A percentile compares a stretch with the other conserved stretches of the same genome.
Evolutionary conservation across 1,140 invertebrate genomes (phyloP).

Genomic region (Lysiphlebus fabarum): DNA sequence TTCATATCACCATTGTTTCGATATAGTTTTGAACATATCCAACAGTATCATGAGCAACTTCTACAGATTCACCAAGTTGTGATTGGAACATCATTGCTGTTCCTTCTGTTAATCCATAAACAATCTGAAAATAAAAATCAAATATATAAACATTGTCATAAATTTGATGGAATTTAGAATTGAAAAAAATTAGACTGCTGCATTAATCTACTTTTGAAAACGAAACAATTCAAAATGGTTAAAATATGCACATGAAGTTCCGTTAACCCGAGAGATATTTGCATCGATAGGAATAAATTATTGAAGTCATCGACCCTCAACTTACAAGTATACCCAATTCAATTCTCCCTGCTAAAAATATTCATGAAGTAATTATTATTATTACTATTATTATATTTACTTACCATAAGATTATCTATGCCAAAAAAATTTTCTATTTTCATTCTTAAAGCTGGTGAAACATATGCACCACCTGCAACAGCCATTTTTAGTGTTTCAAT

Average conservation of each 20-base stretch:
- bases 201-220: slow-evolving; percentile 11
- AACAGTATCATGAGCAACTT: slow-evolving; percentile 70
- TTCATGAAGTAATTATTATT: slow-evolving; percentile 32
- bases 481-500: slow-evolving; percentile 59
- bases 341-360: neutral
- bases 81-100: slow-evolving; percentile 74
- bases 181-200: too few species aligned
- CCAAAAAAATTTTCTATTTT: slow-evolving; percentile 59
- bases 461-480: slow-evolving; percentile 72
- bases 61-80: slow-evolving; percentile 62
- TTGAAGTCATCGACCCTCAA: slow-evolving; percentile 36
- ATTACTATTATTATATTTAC: too few species aligned
- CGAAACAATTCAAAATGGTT: slow-evolving; percentile 4
- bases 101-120: slow-evolving; percentile 87
- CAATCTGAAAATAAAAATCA: slow-evolving; percentile 57
- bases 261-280: slow-evolving; percentile 34
- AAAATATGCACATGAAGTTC: slow-evolving; percentile 31
- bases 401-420: slow-evolving; percentile 47
- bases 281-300: slow-evolving; percentile 39
- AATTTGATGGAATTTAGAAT: neutral
- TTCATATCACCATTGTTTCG: slow-evolving; percentile 64
- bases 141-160: neutral
- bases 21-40: slow-evolving; percentile 75
- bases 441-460: slow-evolving; percentile 68
- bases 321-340: neutral